Evolutionary conservation across 2,113 vertebrate species (phyloP), one percentile per base, ranked within the genome.

Genomic region (Spea bombifrons): DNA sequence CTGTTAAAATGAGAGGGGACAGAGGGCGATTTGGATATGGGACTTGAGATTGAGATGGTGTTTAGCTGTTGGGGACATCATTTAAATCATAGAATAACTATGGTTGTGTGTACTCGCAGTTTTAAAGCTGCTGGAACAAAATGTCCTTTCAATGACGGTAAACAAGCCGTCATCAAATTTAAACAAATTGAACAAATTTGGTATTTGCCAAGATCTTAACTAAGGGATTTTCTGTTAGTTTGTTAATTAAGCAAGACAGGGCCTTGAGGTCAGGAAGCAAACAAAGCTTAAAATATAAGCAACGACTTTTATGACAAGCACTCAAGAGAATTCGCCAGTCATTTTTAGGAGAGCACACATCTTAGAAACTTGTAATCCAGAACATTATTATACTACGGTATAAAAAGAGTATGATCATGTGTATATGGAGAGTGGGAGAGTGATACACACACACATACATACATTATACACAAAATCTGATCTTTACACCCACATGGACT

Each of bases 81-180:
- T 13, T 63, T 49, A 49, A 74, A 44, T 8, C 16, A 46, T 74
- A 64, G 64, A 64, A 63, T 48, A 48, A 17, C 15, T 74, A 30
- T 64, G 8, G 61, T 74, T 74, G 53, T n/a, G 57, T 47, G 13
- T 55, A 44, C 55, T 61, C 47, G 8, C 59, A 64, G 44, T 16
- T 44, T 49, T 45, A 72, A 55, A 44, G 15, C 8, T 45, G 70
- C 8, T 30, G 50, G 8, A 9, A 12, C 16, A 12, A 72, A 53
- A 71, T 53, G 45, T 43, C 48, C 3, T 57, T 61, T 61, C 55
- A 73, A 57, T 13, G 71, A 59, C 44, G 71, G 15, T 61, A 46
- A 61, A 46, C 52, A 59, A 7, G 5, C 30, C 43, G 49, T 15
- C 71, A 43, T 52, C 8, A 16, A 71, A 15, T 53, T 44, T 30